A percentile compares a stretch with the other conserved stretches of the same genome.
Evolutionary conservation across 2,888 invertebrate species (phyloP).

Genomic region (Macrostomum cliftonense): DNA sequence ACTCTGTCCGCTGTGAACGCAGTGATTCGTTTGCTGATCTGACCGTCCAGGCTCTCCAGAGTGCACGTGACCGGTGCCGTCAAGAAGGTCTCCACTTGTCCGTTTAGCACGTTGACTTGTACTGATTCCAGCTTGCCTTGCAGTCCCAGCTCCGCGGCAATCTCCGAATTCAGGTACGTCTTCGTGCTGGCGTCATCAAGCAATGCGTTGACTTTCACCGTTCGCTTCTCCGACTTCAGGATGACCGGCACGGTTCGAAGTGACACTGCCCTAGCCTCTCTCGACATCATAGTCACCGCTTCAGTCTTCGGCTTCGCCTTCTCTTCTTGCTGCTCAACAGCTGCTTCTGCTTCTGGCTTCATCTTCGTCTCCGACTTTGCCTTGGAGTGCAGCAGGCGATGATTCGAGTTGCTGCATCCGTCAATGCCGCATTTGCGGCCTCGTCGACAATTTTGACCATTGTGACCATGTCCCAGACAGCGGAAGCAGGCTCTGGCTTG

Average conservation of each 20-base stretch:
- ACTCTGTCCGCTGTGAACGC: slow-evolving; percentile 1
- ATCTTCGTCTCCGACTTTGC: too few species aligned
- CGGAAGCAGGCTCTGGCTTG: too few species aligned
- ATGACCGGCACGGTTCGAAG: slow-evolving; percentile 14
- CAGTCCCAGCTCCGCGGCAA: slow-evolving; percentile 11
- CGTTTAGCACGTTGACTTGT: background rate
- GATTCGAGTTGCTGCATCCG: too few species aligned
- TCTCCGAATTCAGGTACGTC: slow-evolving; percentile 13
- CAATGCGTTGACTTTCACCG: slow-evolving; percentile 12
- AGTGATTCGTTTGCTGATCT: background rate
- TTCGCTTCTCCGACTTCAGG: slow-evolving; percentile 3
- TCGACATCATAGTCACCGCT: background rate
- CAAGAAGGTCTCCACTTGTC: background rate
- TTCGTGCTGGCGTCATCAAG: slow-evolving; percentile 15
- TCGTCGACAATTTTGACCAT: too few species aligned
- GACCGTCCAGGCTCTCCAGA: background rate
- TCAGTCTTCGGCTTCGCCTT: background rate
- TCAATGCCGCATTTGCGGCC: too few species aligned
- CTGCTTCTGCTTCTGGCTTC: too few species aligned
- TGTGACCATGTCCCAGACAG: too few species aligned
- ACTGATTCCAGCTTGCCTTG: background rate
- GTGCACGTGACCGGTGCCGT: background rate
- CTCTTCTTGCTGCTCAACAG: background rate
- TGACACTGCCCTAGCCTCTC: background rate
- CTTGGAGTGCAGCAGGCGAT: too few species aligned